phyloP scores from a whole-genome alignment of 2,113 vertebrate species.

The Xerus inauris region DNA sequence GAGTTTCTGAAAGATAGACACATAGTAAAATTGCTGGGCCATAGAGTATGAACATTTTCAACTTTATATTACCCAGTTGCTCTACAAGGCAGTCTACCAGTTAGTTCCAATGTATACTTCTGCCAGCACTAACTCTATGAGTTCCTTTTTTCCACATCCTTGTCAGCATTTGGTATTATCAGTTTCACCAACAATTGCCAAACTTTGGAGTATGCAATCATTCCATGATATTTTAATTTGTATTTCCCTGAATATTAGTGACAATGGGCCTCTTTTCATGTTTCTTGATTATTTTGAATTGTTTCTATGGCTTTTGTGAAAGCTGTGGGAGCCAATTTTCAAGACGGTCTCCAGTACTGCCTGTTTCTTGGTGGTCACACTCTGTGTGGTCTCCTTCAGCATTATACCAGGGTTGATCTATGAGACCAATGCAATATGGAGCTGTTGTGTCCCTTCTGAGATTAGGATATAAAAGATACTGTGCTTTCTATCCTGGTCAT shows the following conservation, averaged over 20 bases:
- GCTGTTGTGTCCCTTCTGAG: not conserved
- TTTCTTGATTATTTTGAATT: not conserved
- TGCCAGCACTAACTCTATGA: not conserved
- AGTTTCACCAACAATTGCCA: not conserved
- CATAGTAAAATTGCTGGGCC: not conserved
- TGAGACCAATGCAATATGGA: not conserved
- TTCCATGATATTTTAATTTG: not conserved
- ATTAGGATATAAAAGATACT: not conserved
- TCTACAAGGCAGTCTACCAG: not conserved
- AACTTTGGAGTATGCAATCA: not conserved
- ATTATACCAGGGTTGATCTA: not conserved
- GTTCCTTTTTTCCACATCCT: not conserved
- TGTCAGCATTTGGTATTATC: not conserved
- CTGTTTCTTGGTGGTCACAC: not conserved
- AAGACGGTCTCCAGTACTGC: not conserved
- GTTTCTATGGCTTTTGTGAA: not conserved
- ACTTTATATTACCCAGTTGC: not conserved
- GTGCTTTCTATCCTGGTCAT: not conserved
- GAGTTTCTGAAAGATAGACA: not conserved
- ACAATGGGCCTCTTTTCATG: not conserved
- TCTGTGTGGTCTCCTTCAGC: not conserved
- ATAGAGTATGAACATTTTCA: not conserved
- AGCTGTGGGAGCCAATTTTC: not conserved
- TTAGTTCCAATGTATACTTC: no score
- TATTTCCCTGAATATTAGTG: not conserved